Conservation (phyloP, 37 sponge, comb jelly and placozoan species). For the Cladorhizidae sp. region DNA sequence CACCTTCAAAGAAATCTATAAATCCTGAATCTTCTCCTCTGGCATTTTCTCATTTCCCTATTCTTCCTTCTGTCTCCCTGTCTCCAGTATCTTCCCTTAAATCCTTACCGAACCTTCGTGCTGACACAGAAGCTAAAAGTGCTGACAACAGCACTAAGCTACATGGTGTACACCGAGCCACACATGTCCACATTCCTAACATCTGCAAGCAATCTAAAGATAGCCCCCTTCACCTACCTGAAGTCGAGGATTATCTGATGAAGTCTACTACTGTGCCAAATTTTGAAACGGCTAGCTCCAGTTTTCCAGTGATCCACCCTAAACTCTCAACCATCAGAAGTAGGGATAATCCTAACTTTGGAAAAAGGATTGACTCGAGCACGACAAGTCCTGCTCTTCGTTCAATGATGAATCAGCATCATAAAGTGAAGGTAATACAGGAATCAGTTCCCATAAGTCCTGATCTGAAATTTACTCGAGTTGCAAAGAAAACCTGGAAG, state of each 20-base stretch:
- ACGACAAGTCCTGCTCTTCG: neutral
- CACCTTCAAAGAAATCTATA: no score
- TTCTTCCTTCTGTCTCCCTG: no score
- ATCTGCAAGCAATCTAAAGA: no score
- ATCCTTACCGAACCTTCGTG: neutral
- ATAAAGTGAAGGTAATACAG: slow-evolving; percentile 19
- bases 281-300: neutral
- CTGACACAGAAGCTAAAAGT: neutral
- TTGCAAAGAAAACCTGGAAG: slow-evolving; percentile 13
- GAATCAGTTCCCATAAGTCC: slow-evolving; percentile 13
- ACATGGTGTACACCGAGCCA: neutral
- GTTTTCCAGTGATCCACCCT: neutral
- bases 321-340: neutral
- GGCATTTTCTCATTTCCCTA: no score
- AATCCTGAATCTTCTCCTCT: no score
- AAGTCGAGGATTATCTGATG: neutral
- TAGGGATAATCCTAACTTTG: neutral
- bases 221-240: neutral
- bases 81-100: no score
- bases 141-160: neutral
- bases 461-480: slow-evolving; percentile 28
- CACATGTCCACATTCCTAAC: neutral
- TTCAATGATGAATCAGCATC: neutral
- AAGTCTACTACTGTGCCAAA: neutral
- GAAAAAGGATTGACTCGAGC: neutral